Evolutionary conservation across 2,113 vertebrate species (phyloP).

Genomic region (Phalacrocorax pelagicus): DNA sequence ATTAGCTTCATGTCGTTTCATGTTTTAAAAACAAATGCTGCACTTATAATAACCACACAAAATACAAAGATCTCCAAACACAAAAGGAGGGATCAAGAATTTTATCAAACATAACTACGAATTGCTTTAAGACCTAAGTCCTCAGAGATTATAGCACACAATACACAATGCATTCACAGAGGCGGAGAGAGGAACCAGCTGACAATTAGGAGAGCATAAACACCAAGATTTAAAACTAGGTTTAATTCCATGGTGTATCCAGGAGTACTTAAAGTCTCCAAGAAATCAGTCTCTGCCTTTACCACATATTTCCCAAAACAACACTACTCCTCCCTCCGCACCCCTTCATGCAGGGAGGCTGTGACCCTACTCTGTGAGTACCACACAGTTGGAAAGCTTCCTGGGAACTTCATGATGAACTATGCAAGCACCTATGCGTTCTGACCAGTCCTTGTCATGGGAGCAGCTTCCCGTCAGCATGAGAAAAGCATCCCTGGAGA

Average conservation of each 20-base stretch:
- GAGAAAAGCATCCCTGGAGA: background rate
- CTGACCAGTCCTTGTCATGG: background rate
- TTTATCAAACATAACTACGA: background rate
- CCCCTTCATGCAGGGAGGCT: background rate
- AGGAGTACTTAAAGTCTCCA: background rate
- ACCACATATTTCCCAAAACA: background rate
- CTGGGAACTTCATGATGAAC: accelerated
- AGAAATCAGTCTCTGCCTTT: background rate
- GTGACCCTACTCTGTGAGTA: accelerated
- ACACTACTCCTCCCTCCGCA: background rate
- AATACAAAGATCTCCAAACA: background rate
- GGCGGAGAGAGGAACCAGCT: background rate
- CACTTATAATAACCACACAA: background rate
- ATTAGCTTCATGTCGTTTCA: background rate
- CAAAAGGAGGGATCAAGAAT: background rate
- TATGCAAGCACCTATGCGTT: background rate
- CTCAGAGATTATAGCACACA: background rate
- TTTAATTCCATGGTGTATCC: background rate
- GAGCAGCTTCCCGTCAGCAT: background rate
- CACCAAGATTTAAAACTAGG: background rate
- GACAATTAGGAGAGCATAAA: background rate
- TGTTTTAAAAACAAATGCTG: background rate
- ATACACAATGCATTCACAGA: background rate
- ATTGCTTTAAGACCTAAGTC: background rate
- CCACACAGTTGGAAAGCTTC: background rate